Evolutionary conservation across 2,888 invertebrate species (phyloP).

Genomic region (Linnaemya vulpina): DNA sequence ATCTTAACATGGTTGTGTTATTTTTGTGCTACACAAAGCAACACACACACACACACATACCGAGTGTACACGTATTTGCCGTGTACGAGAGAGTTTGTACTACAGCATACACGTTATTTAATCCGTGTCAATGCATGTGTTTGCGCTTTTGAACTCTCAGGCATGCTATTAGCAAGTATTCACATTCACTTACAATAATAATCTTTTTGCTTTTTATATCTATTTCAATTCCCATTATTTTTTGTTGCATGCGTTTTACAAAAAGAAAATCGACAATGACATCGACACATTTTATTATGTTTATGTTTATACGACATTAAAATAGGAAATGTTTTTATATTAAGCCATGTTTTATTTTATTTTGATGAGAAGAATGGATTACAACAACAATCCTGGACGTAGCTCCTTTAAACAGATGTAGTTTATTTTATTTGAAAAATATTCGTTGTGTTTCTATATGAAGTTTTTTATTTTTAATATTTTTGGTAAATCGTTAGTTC

Average conservation of each 20-base stretch:
- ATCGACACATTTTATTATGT: background rate
- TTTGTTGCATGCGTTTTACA: background rate
- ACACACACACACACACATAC: too few species aligned
- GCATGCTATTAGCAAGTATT: constrained; percentile 36
- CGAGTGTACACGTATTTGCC: background rate
- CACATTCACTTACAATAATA: constrained; percentile 29
- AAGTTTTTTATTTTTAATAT: too few species aligned
- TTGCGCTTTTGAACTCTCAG: constrained; percentile 18
- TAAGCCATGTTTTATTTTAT: background rate
- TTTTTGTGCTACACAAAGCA: background rate
- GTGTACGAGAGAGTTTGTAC: background rate
- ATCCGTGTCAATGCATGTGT: background rate
- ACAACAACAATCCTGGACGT: background rate
- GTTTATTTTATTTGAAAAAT: too few species aligned
- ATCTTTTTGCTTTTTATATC: constrained; percentile 3
- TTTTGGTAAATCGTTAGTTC: too few species aligned
- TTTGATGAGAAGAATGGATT: background rate
- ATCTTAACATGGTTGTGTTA: background rate
- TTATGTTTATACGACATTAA: background rate
- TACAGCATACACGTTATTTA: constrained; percentile 1
- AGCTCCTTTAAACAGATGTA: background rate
- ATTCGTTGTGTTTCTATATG: too few species aligned
- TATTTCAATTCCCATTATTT: background rate
- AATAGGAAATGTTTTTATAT: background rate
- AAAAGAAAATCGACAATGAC: background rate